Conservation (phyloP, 1,140 invertebrate species). For the Muscidifurax raptorellus region DNA sequence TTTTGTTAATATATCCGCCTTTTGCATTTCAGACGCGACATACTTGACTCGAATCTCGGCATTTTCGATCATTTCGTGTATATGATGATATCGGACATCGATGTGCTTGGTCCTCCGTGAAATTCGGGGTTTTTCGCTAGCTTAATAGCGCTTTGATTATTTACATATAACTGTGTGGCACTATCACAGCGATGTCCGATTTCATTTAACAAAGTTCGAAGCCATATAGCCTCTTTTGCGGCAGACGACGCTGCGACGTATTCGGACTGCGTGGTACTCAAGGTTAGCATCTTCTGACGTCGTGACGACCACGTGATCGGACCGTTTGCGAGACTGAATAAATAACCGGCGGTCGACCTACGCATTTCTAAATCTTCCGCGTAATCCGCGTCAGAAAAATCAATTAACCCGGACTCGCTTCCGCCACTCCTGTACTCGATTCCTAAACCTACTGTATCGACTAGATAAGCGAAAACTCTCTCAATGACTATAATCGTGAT, state of each 20-base stretch:
- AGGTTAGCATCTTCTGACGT: not conserved
- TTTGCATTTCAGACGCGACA: not conserved
- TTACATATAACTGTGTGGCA: not conserved
- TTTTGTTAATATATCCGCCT: constrained; percentile 19
- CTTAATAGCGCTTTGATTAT: not conserved
- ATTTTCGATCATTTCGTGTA: not conserved
- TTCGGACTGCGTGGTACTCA: not conserved
- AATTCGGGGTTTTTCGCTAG: constrained; percentile 4
- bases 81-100: not conserved
- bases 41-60: not conserved
- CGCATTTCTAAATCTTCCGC: not conserved
- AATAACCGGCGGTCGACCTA: not conserved
- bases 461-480: not conserved
- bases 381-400: not conserved
- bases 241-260: not conserved
- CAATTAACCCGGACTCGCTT: not conserved
- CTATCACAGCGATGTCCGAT: not conserved
- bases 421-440: not conserved
- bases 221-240: not conserved
- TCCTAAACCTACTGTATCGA: not conserved
- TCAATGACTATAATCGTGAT: constrained; percentile 22
- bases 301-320: not conserved
- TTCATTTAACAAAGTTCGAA: not conserved
- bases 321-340: not conserved
- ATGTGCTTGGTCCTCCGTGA: constrained; percentile 2